Percentiles rank a stretch among this genome's conserved stretches.
Evolutionary conservation across 2,113 vertebrate species (phyloP).

Genomic region (Carollia perspicillata): DNA sequence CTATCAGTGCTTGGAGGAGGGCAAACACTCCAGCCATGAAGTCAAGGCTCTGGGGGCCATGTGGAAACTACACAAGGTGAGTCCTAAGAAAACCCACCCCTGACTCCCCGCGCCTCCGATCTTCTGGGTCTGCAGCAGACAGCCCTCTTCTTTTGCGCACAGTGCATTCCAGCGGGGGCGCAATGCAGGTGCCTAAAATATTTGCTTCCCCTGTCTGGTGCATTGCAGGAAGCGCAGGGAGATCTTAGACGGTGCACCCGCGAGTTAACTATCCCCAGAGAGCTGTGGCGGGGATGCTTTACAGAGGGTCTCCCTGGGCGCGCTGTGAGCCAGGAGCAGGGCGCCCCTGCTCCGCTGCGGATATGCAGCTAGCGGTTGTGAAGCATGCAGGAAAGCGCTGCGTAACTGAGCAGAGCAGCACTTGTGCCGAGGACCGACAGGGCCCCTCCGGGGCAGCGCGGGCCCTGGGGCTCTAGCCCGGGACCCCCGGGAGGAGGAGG

Average conservation of each 20-base stretch:
- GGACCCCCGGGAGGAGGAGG: neutral
- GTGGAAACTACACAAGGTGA: conserved; percentile 99
- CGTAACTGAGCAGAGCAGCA: neutral
- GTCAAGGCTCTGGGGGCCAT: conserved; percentile 98
- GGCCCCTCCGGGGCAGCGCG: neutral
- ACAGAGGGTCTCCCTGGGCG: neutral
- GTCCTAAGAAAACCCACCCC: neutral
- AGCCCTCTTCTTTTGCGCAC: neutral
- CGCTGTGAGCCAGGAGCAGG: neutral
- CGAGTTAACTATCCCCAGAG: neutral
- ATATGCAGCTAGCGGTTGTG: neutral
- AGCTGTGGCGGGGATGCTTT: neutral
- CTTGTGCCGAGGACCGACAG: neutral
- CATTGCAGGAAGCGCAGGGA: conserved; percentile 65
- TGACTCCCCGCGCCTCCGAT: neutral
- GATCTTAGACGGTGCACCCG: neutral
- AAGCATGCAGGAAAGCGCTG: neutral
- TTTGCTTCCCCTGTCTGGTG: conserved; percentile 57
- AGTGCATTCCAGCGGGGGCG: conserved; percentile 35
- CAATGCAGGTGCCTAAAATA: conserved; percentile 42
- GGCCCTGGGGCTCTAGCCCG: neutral
- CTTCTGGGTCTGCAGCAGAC: neutral
- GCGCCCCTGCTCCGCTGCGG: neutral
- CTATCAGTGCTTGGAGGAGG: conserved; percentile 98
- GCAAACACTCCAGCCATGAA: conserved; percentile 95